Base-by-base conservation (phyloP, 2,797 vertebrate genomes). In the Catamblyrhynchus diadema region DNA sequence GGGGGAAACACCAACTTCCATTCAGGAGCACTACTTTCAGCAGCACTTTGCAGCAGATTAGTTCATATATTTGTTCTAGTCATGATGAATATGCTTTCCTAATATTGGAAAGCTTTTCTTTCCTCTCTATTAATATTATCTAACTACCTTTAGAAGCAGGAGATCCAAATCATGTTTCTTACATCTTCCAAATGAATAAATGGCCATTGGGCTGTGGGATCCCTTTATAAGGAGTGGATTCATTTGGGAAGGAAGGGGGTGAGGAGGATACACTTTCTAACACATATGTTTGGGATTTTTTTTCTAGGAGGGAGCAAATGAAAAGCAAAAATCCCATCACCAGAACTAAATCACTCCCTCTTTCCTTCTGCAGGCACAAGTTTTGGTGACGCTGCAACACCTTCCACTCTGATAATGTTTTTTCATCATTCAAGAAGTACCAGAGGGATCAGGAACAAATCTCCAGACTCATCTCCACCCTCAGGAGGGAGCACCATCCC, bases 281-380 rank as follows among this genome's bases (percentile, higher is more conserved):
- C 11, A 3, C 1, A 22, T 2, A 6, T 16, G 12, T 14, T 56
- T 44, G 35, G 23, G 0, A 4, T 12, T 56, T 51, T 28, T 64
- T n/a, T 25, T 13, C 15, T 17, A 3, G 12, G 8, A 69, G 4
- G 14, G 2, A 86, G 13, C 0, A 64, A 41, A 44, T 14, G 4
- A 33, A 82, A 73, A 73, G 22, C 22, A 28, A 37, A 81, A 70
- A 30, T 17, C 14, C 16, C 41, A 12, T 15, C 23, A 8, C 8
- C n/a, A 33, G 69, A 39, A n/a, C 5, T 2, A 8, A 32, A 21
- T n/a, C 30, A 12, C 18, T 70, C 39, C 27, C 14, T 20, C 15
- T 39, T 21, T 47, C 54, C 19, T 66, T 70, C 37, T 28, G 10
- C 61, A 59, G 21, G 10, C 10, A 30, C 14, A 44, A 72, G 14